phyloP scores from a whole-genome alignment of 2,888 invertebrate genomes.

The Melanophora roralis region DNA sequence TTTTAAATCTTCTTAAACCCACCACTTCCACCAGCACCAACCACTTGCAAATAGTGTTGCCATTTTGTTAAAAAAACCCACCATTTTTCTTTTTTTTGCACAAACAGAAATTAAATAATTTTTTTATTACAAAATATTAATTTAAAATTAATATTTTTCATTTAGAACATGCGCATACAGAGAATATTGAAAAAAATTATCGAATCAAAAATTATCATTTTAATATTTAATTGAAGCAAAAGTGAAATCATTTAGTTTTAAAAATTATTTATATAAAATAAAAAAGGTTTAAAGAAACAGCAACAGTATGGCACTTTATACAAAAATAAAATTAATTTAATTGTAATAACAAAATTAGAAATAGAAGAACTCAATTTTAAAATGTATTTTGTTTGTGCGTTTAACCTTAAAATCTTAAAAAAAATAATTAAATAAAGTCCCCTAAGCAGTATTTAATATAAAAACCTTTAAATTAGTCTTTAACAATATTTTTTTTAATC shows the following conservation, averaged over 20 bases:
- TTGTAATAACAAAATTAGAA: not conserved
- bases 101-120: constrained; percentile 52
- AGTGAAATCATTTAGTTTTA: constrained; percentile 51
- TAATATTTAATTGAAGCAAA: constrained; percentile 27
- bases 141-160: constrained; percentile 13
- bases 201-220: constrained; percentile 17
- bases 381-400: constrained; percentile 60
- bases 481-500: not conserved
- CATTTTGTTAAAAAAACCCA: constrained; percentile 38
- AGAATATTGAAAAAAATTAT: constrained; percentile 30
- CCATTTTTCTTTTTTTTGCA: constrained; percentile 53
- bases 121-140: constrained; percentile 8
- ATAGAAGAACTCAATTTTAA: constrained; percentile 40
- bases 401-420: constrained; percentile 7
- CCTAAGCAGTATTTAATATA: not conserved
- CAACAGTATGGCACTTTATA: constrained; percentile 61
- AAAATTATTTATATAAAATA: constrained; percentile 14
- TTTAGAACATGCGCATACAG: constrained; percentile 61
- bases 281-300: constrained; percentile 39
- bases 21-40: constrained; percentile 43
- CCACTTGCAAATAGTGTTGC: constrained; percentile 22
- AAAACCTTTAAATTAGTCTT: not conserved
- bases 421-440: not conserved
- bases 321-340: not conserved
- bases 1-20: constrained; percentile 29